Evolutionary conservation across 2,797 vertebrate genomes (phyloP).

Genomic region (Gymnopithys bicolor): DNA sequence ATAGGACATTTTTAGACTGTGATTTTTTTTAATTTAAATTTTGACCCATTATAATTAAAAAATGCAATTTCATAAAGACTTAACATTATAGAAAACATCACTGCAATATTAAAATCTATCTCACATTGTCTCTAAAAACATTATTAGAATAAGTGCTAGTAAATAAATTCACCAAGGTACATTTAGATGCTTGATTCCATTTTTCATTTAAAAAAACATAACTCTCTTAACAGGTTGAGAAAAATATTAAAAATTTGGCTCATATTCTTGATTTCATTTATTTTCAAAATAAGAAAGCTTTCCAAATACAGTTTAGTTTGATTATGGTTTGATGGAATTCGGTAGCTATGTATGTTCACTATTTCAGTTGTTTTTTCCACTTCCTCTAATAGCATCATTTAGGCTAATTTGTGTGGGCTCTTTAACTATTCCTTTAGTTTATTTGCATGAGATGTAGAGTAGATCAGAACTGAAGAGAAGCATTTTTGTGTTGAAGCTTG

Average conservation of each 20-base stretch:
- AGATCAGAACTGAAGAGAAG: background rate
- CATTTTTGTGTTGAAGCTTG: background rate
- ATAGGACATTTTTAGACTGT: background rate
- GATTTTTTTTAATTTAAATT: background rate
- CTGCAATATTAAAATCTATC: background rate
- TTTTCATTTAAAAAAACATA: background rate
- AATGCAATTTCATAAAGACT: background rate
- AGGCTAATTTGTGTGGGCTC: background rate
- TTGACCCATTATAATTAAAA: background rate
- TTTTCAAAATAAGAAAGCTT: slow-evolving; percentile 11
- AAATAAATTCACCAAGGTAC: background rate
- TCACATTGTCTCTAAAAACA: background rate
- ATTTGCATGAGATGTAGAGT: background rate
- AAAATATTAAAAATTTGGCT: background rate
- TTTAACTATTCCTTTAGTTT: background rate
- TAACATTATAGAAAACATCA: background rate
- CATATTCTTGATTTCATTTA: background rate
- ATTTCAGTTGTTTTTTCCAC: background rate
- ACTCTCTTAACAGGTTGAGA: background rate
- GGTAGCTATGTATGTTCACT: background rate
- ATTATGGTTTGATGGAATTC: background rate
- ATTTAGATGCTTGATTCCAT: background rate
- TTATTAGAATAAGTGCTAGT: background rate
- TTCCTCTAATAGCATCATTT: background rate
- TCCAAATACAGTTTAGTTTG: background rate